phyloP scores from a whole-genome alignment of 1,140 invertebrate species.

The Drosophila pallidifrons region DNA sequence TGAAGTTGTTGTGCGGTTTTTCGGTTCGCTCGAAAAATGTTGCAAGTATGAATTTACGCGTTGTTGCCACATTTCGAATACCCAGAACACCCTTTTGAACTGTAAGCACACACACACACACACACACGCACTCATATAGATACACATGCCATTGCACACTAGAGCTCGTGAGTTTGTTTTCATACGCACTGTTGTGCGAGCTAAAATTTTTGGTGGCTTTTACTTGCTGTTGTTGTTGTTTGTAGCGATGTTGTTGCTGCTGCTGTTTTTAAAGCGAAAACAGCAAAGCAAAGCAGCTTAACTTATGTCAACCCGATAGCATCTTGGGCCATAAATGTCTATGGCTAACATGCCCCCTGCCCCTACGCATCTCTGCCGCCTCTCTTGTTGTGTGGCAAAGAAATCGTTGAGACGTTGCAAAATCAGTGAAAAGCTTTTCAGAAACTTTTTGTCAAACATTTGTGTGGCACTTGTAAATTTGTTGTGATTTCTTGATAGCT shows the following conservation, averaged over 20 bases:
- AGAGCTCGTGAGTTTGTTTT: conserved; percentile 41
- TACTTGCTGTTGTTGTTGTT: conserved; percentile 40
- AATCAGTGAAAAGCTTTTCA: conserved; percentile 82
- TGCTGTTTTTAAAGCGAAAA: conserved; percentile 69
- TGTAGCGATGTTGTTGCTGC: conserved; percentile 42
- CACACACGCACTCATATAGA: conserved; percentile 11
- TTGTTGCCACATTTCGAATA: conserved; percentile 64
- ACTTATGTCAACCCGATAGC: conserved; percentile 82
- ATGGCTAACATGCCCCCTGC: conserved; percentile 42
- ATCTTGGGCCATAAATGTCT: conserved; percentile 80
- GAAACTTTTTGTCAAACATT: conserved; percentile 83
- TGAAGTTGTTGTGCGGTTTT: conserved; percentile 66
- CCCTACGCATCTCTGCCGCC: background rate
- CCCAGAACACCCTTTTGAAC: conserved; percentile 61
- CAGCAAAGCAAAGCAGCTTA: conserved; percentile 81
- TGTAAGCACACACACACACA: conserved; percentile 57
- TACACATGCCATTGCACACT: conserved; percentile 11
- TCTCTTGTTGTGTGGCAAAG: conserved; percentile 44
- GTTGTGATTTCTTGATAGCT: conserved; percentile 84
- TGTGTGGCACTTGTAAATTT: conserved; percentile 84
- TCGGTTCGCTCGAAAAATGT: conserved; percentile 63
- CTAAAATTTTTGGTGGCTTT: conserved; percentile 11
- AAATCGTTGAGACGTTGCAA: conserved; percentile 80
- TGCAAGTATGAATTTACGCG: conserved; percentile 68
- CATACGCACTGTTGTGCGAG: conserved; percentile 22